A percentile compares a stretch with the other conserved stretches of the same genome.
Conservation (phyloP, 35 echinoderm and acorn worm genomes). For the Ptychodera flava region DNA sequence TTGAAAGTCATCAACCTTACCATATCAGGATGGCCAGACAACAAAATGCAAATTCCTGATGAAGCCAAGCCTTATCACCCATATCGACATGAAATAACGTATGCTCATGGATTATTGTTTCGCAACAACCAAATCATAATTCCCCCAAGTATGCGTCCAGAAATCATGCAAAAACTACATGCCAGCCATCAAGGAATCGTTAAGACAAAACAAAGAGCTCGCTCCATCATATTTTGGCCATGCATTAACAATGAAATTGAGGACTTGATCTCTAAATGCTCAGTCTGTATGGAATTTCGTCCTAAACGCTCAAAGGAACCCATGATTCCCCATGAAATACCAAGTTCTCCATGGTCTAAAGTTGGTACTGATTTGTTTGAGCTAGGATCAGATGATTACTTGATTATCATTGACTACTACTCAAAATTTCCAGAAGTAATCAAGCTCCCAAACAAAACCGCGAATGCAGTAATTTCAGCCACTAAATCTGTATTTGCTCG, state of each 20-base stretch:
- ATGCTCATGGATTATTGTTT: conserved; percentile 35
- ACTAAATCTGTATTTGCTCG: neutral
- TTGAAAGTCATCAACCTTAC: too few relatives aligned
- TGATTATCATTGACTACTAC: conserved; percentile 42
- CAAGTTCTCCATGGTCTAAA: conserved; percentile 55
- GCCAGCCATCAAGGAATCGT: conserved; percentile 38
- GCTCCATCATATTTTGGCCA: conserved; percentile 54
- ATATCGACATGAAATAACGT: conserved; percentile 39
- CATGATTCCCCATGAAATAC: conserved; percentile 27
- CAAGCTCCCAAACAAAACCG: conserved; percentile 14
- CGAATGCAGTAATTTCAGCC: too few relatives aligned
- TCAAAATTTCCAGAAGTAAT: conserved; percentile 37
- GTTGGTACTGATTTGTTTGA: conserved; percentile 41
- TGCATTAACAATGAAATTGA: conserved; percentile 43
- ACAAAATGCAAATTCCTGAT: conserved; percentile 8
- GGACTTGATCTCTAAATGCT: conserved; percentile 23
- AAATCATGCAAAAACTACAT: conserved; percentile 39
- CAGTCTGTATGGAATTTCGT: conserved; percentile 15
- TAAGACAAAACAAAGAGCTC: conserved; percentile 32
- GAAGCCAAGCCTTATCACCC: conserved; percentile 29
- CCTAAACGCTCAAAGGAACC: conserved; percentile 46
- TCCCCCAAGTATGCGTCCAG: neutral
- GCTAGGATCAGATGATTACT: conserved; percentile 35
- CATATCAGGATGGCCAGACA: conserved; percentile 74
- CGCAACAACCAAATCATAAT: conserved; percentile 22